Evolutionary conservation across 2,797 vertebrate species (phyloP).

Genomic region (Myotis daubentonii): DNA sequence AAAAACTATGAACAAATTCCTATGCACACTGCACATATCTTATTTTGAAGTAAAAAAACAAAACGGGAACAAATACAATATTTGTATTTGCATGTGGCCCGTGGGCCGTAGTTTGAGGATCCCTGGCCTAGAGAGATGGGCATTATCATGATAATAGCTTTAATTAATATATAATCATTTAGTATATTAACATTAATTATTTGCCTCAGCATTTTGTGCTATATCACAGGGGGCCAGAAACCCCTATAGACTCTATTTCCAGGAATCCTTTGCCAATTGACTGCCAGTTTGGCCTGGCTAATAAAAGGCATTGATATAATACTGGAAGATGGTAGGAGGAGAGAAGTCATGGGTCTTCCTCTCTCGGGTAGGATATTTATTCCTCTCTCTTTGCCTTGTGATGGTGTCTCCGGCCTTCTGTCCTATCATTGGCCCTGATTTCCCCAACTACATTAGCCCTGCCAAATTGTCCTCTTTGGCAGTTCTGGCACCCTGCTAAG

Average conservation of each 20-base stretch:
- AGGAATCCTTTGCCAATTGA: conserved; percentile 15
- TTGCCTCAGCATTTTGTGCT: neutral
- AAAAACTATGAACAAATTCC: too few species aligned
- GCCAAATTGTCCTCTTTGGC: neutral
- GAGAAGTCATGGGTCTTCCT: neutral
- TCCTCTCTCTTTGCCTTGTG: neutral
- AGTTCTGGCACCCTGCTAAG: neutral
- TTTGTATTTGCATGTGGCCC: too few species aligned
- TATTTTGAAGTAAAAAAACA: too few species aligned
- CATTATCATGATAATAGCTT: neutral
- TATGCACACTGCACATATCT: too few species aligned
- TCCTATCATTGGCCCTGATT: neutral
- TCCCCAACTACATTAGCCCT: neutral
- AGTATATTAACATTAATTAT: neutral
- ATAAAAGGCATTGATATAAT: neutral
- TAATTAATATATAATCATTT: conserved; percentile 10
- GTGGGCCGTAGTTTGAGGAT: too few species aligned
- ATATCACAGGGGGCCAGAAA: neutral
- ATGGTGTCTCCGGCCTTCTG: neutral
- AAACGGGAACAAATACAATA: too few species aligned
- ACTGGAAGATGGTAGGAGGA: neutral
- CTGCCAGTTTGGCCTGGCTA: neutral
- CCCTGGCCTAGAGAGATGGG: neutral
- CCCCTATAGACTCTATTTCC: neutral
- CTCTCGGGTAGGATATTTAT: neutral